These are phyloP conservation scores for Oreocharis arfaki DNA, from an alignment of 2,113 vertebrate genomes.

Conservation along the genomic window DNA sequence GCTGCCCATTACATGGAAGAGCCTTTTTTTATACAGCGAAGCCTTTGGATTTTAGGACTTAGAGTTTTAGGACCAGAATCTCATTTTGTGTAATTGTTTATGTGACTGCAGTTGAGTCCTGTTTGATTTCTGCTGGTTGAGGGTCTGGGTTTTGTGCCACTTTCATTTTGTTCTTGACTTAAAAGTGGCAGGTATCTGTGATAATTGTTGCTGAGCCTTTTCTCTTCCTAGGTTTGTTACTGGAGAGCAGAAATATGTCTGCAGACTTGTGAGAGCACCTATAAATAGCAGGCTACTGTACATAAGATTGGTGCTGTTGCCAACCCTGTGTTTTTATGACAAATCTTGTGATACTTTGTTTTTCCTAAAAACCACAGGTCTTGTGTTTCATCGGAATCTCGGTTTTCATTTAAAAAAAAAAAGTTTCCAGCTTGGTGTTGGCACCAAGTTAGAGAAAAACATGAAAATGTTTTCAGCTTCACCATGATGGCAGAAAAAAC, in stretches of 20 bases:
- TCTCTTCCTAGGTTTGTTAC: not conserved
- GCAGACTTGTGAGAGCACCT: not conserved
- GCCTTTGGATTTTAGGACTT: not conserved
- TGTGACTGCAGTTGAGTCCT: not conserved
- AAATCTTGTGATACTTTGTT: constrained; percentile 56
- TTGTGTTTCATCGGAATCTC: constrained; percentile 45
- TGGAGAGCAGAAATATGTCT: constrained; percentile 35
- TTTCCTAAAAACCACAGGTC: constrained; percentile 47
- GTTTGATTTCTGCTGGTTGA: not conserved
- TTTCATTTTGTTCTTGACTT: not conserved
- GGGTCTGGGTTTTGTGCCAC: not conserved
- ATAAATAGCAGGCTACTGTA: constrained; percentile 33
- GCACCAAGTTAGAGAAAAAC: constrained; percentile 53
- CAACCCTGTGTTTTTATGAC: constrained; percentile 9
- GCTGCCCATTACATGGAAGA: not conserved
- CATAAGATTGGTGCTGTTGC: not conserved
- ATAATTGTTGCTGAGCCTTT: not conserved
- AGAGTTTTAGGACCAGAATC: not conserved
- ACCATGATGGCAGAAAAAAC: constrained; percentile 13
- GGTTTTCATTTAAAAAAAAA: constrained; percentile 1
- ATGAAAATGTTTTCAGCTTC: constrained; percentile 29
- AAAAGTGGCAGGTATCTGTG: not conserved
- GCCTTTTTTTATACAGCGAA: not conserved
- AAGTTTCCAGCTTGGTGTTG: constrained; percentile 13
- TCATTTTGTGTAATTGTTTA: not conserved